These are phyloP conservation scores for Ctena decussata DNA, from an alignment of 2,888 invertebrate genomes.

Conservation along the genomic window DNA sequence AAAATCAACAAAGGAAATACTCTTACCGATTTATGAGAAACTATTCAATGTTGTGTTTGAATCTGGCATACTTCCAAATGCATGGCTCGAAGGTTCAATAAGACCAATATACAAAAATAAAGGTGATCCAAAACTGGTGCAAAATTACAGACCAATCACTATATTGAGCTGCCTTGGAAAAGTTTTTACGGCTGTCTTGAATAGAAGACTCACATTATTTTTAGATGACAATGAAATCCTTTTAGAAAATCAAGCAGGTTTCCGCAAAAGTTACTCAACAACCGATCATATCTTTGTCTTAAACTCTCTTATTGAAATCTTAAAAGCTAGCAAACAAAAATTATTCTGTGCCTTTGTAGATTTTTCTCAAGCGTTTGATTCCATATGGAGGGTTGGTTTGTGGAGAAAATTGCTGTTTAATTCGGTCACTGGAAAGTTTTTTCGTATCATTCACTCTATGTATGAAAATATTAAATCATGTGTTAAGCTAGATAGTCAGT, in stretches of 20 bases:
- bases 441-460: not conserved
- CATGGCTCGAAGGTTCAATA: slow-evolving; percentile 22
- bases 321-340: slow-evolving; percentile 25
- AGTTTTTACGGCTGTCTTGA: slow-evolving; percentile 35
- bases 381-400: not conserved
- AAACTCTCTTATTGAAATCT: slow-evolving; percentile 19
- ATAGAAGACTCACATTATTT: slow-evolving; percentile 15
- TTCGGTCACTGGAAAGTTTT: not conserved
- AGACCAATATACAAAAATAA: slow-evolving; percentile 40
- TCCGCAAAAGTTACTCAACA: slow-evolving; percentile 22
- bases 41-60: slow-evolving; percentile 20
- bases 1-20: not conserved
- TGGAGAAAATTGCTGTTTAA: not conserved
- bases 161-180: slow-evolving; percentile 37
- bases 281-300: slow-evolving; percentile 27
- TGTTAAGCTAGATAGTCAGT: slow-evolving; percentile 12
- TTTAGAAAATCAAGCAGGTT: slow-evolving; percentile 36
- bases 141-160: slow-evolving; percentile 38
- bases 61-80: slow-evolving; percentile 19
- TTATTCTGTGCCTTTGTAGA: slow-evolving; percentile 17
- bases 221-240: slow-evolving; percentile 15
- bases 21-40: not conserved
- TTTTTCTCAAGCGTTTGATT: slow-evolving; percentile 15
- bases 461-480: slow-evolving; percentile 42
- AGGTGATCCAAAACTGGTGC: not conserved